These are phyloP conservation scores for Procavia capensis DNA, from an alignment of 2,113 vertebrate species.

Conservation along the genomic window DNA sequence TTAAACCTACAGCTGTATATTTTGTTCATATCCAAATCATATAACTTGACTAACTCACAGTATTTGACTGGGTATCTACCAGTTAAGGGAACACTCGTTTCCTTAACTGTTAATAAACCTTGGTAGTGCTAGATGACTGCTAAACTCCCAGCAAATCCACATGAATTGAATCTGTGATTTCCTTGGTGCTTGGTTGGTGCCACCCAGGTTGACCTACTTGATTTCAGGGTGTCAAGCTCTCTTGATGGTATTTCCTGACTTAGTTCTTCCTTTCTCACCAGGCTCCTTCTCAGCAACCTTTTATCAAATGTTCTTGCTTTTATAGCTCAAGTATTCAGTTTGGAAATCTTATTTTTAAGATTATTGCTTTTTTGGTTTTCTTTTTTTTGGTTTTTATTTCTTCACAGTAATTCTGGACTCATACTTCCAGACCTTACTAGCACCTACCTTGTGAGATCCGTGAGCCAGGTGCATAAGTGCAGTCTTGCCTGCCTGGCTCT, in stretches of 20 bases:
- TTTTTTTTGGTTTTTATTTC: neutral
- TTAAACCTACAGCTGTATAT: neutral
- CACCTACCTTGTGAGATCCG: neutral
- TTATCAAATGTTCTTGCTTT: neutral
- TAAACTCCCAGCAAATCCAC: neutral
- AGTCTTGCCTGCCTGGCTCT: neutral
- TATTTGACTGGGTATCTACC: neutral
- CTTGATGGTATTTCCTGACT: neutral
- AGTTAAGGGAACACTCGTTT: neutral
- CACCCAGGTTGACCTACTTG: no score
- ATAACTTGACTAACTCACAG: neutral
- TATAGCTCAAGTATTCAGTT: neutral
- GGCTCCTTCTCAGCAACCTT: neutral
- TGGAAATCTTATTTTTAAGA: neutral
- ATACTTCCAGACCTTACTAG: neutral
- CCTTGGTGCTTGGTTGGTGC: neutral
- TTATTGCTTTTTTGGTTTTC: neutral
- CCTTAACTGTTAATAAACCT: neutral
- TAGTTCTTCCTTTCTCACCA: neutral
- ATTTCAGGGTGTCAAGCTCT: neutral
- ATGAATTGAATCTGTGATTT: neutral
- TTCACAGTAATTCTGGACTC: neutral
- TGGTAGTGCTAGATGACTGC: neutral
- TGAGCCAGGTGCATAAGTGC: neutral
- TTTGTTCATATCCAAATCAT: slow-evolving; percentile 25